Conservation (phyloP, 2,888 invertebrate species). For the Cephus pulcher region DNA sequence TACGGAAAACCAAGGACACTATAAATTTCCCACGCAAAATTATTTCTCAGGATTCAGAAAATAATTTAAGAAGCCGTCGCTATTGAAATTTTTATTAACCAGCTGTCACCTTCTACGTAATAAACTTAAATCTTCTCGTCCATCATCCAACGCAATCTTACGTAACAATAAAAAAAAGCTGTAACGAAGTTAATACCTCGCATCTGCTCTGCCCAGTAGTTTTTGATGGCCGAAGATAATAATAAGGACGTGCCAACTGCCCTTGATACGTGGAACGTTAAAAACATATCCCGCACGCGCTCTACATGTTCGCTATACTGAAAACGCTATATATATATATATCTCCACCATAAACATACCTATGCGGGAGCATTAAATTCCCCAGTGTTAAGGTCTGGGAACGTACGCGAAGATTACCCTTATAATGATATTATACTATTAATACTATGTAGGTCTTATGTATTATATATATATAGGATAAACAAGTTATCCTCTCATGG, state of each 20-base stretch:
- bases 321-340: not conserved
- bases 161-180: not conserved
- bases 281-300: not conserved
- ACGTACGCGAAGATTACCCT: not conserved
- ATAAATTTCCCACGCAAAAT: not conserved
- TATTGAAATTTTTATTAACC: not conserved
- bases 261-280: not conserved
- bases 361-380: not conserved
- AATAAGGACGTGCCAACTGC: not conserved
- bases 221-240: not conserved
- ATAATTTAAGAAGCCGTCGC: not conserved
- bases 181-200: not conserved
- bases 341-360: not conserved
- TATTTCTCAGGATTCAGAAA: not conserved
- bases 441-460: not conserved
- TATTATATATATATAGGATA: not conserved
- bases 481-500: not conserved
- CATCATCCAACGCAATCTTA: not conserved
- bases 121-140: not conserved
- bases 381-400: not conserved
- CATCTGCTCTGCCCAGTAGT: not conserved
- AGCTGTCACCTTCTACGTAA: not conserved
- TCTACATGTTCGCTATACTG: not conserved
- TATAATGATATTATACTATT: not conserved
- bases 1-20: not conserved